A percentile compares a stretch with the other conserved stretches of the same genome.
phyloP scores from a whole-genome alignment of 2,113 vertebrate genomes.

The Cairina moschata region DNA sequence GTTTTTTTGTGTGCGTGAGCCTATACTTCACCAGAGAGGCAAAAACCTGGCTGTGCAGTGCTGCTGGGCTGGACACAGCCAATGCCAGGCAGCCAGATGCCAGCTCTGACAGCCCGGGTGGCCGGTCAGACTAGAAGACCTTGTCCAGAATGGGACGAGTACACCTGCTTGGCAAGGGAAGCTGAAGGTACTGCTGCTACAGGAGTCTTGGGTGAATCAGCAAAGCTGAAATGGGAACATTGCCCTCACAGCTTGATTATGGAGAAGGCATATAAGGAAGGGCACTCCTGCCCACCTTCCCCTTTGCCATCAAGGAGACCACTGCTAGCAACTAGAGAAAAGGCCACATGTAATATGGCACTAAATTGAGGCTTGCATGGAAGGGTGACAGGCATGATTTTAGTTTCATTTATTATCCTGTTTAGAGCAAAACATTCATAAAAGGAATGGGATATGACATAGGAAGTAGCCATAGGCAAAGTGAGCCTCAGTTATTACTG shows the following conservation, averaged over 20 bases:
- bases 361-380: accelerated
- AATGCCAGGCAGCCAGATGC: neutral
- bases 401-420: neutral
- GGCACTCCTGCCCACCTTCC: neutral
- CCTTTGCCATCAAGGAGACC: neutral
- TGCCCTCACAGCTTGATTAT: neutral
- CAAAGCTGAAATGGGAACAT: neutral
- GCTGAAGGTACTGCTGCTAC: neutral
- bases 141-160: neutral
- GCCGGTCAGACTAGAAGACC: neutral
- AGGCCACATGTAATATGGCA: neutral
- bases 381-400: neutral
- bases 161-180: neutral
- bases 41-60: neutral
- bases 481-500: neutral
- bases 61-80: neutral
- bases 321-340: neutral
- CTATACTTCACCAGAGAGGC: neutral
- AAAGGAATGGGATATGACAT: neutral
- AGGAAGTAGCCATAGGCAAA: neutral
- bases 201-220: neutral
- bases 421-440: neutral
- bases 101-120: neutral
- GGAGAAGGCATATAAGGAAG: neutral
- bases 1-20: neutral